Evolutionary conservation across 2,113 vertebrate species (phyloP), one percentile per base, ranked within the genome.

Genomic region (Heterotis niloticus): DNA sequence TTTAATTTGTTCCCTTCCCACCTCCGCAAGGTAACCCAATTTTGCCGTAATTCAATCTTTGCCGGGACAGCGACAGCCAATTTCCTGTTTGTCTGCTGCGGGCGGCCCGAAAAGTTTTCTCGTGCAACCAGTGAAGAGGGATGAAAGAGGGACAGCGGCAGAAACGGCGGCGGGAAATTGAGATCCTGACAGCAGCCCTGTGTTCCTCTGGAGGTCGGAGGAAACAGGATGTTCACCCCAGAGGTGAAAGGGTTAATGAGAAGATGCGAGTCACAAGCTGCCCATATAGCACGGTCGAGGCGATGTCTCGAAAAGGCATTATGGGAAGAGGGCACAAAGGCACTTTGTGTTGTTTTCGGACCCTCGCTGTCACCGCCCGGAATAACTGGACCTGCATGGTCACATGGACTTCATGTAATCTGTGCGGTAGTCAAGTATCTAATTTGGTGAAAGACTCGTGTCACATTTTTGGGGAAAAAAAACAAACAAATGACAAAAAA

Each of bases 21-120:
- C 64, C n/a, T 65, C 34, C 70, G 74, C 65, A 77, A 14, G 59
- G 81, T 86, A 85, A 87, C 87, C 81, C 72, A 85, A 81, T 87
- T 82, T 79, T 59, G 80, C 51, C 28, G 29, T 84, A 83, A 87
- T 87, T 81, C 69, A 64, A 83, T 87, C 68, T 80, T 3, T 68
- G 5, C 13, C 73, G 76, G 24, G 80, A 81, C 80, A 72, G 77
- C 69, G 44, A 54, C n/a, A 56, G 34, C 13, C 64, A 82, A 82
- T 51, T 80, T 85, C 83, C 82, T 83, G 77, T 2, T 78, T 78
- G 11, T 9, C 74, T 24, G 65, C 70, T 64, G 52, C 24, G 44
- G 54, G 60, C 28, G 14, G 24, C 18, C 18, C 44, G 75, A 67
- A 52, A 10, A 20, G 34, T 54, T 65, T 73, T 34, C 29, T 44